A percentile compares a stretch with the other conserved stretches of the same genome.
phyloP scores from a whole-genome alignment of 2,113 vertebrate species.

The Toxotes jaculatrix region DNA sequence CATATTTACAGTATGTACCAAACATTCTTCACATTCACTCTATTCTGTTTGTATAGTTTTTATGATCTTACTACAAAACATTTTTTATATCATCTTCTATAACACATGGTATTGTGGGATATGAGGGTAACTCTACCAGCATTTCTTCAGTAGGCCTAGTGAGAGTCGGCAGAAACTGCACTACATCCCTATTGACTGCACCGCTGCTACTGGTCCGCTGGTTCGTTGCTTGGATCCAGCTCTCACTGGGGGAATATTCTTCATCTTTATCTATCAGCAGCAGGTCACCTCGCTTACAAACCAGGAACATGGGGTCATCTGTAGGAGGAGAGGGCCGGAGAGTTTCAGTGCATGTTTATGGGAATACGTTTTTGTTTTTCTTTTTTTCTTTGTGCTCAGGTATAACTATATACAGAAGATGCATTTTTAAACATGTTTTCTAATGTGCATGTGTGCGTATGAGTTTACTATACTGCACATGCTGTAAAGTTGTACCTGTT shows the following conservation, averaged over 20 bases:
- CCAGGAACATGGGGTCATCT: slow-evolving; percentile 86
- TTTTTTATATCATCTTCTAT: too few species aligned
- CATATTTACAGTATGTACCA: not conserved
- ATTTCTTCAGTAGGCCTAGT: slow-evolving; percentile 85
- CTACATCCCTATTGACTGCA: slow-evolving; percentile 76
- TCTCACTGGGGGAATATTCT: slow-evolving; percentile 61
- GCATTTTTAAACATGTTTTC: not conserved
- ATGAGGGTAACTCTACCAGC: slow-evolving; percentile 83
- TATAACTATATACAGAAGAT: not conserved
- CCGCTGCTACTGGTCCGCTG: slow-evolving; percentile 87
- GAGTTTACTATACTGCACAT: not conserved
- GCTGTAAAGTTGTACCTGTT: slow-evolving; percentile 61
- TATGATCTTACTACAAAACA: not conserved
- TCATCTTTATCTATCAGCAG: slow-evolving; percentile 84
- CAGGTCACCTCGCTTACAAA: slow-evolving; percentile 90
- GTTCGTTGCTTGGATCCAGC: slow-evolving; percentile 86
- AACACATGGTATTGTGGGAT: not conserved
- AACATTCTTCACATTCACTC: not conserved
- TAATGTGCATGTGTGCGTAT: not conserved
- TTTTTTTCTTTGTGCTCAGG: not conserved
- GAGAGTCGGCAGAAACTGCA: slow-evolving; percentile 88
- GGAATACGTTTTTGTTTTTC: too few species aligned
- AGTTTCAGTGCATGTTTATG: not conserved
- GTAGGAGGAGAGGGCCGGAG: not conserved
- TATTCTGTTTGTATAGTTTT: not conserved